Percentiles rank a stretch among this genome's conserved stretches.
phyloP scores from a whole-genome alignment of 2,113 vertebrate species.

The Colinus virginianus region DNA sequence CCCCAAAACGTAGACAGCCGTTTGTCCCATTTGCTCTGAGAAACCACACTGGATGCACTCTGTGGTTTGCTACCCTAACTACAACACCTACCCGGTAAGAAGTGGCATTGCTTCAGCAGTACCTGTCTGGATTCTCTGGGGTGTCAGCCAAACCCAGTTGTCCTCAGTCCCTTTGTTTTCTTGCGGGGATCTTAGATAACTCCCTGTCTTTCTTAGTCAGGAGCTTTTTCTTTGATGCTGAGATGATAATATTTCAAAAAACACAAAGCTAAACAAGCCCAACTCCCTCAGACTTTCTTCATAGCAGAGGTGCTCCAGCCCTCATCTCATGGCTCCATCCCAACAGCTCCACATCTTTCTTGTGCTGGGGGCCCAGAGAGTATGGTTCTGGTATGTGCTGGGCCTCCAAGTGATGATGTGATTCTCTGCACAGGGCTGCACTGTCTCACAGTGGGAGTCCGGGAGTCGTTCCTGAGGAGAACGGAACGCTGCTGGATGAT shows the following conservation, averaged over 20 bases:
- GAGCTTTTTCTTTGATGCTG: background rate
- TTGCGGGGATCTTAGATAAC: background rate
- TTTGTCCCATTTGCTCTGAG: conserved; percentile 94
- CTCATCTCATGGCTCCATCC: too few relatives aligned
- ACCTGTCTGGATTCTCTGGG: background rate
- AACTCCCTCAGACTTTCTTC: too few relatives aligned
- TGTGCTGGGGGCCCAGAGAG: too few relatives aligned
- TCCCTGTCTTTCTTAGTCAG: background rate
- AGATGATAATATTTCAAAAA: background rate
- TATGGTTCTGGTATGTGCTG: too few relatives aligned
- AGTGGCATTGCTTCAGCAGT: rapidly evolving
- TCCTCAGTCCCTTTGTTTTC: background rate
- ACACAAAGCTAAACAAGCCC: too few relatives aligned
- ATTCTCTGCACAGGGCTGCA: conserved; percentile 85
- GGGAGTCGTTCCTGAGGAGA: conserved; percentile 87
- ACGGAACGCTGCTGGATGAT: conserved; percentile 84
- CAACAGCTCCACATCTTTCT: too few relatives aligned
- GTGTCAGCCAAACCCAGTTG: background rate
- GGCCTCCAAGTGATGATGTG: background rate
- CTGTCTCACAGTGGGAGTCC: conserved; percentile 96
- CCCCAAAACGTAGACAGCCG: conserved; percentile 92
- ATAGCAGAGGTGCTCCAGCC: too few relatives aligned
- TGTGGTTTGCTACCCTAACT: conserved; percentile 95
- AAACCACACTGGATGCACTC: conserved; percentile 94
- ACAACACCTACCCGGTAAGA: conserved; percentile 94